A percentile compares a stretch with the other conserved stretches of the same genome.
These are phyloP conservation scores for Rhagoletis pomonella DNA, from an alignment of 1,140 invertebrate genomes.

Conservation along the genomic window DNA sequence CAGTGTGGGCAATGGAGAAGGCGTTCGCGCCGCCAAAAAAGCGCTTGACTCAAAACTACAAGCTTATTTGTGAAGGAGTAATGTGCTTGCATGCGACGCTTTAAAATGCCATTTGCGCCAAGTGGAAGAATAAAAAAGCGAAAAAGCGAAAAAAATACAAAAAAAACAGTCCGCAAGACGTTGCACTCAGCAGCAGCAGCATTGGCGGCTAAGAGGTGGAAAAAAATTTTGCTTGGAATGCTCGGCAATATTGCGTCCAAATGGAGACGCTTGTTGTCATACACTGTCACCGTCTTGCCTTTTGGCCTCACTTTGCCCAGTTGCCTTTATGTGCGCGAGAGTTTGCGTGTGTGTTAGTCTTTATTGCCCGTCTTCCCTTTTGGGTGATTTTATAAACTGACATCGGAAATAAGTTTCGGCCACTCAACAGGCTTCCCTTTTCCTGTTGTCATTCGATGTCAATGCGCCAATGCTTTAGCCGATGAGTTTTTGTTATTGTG, in stretches of 20 bases:
- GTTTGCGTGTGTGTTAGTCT: not conserved
- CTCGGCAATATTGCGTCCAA: not conserved
- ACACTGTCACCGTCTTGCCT: not conserved
- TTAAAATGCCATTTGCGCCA: slow-evolving; percentile 35
- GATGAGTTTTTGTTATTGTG: not conserved
- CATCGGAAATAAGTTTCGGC: slow-evolving; percentile 52
- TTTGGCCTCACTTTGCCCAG: not conserved
- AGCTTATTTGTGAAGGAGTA: slow-evolving; percentile 14
- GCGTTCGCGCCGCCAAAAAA: not conserved
- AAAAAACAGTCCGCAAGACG: not conserved
- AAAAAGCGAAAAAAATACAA: not conserved
- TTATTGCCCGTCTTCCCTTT: not conserved
- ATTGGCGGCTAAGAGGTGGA: not conserved
- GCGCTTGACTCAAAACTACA: slow-evolving; percentile 4
- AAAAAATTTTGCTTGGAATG: not conserved
- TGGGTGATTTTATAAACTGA: slow-evolving; percentile 49
- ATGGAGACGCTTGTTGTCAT: slow-evolving; percentile 15
- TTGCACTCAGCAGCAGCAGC: not conserved
- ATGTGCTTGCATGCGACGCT: not conserved
- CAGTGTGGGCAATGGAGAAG: slow-evolving; percentile 3
- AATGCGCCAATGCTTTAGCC: not conserved
- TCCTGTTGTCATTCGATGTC: slow-evolving; percentile 36
- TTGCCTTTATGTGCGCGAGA: not conserved
- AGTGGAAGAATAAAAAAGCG: not conserved
- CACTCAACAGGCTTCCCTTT: slow-evolving; percentile 55